phyloP scores from a whole-genome alignment of 1,140 invertebrate species.

The Musca vetustissima region DNA sequence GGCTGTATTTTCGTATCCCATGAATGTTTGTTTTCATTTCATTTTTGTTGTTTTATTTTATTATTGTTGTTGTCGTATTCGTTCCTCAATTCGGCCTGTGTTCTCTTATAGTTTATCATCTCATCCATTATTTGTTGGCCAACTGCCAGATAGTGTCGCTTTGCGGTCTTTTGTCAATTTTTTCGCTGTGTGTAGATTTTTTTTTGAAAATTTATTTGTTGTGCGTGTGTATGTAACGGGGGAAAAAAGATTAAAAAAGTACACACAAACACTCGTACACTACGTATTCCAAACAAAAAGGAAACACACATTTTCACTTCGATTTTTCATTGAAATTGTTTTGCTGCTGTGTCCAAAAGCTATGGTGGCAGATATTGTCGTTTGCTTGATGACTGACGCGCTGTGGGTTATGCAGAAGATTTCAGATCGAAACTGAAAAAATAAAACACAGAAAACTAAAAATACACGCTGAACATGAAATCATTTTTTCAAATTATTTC shows the following conservation, averaged over 20 bases:
- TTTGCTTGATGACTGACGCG: not conserved
- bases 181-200: not conserved
- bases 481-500: constrained; percentile 6
- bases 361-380: not conserved
- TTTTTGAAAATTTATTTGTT: not conserved
- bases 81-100: not conserved
- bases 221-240: not conserved
- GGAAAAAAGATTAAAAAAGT: not conserved
- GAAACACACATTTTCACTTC: too few relatives aligned
- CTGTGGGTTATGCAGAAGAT: too few relatives aligned
- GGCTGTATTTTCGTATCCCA: too few relatives aligned
- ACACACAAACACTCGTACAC: too few relatives aligned
- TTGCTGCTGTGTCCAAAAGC: not conserved
- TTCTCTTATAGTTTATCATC: constrained; percentile 14
- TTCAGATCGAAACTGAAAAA: not conserved
- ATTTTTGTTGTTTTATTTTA: not conserved
- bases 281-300: too few relatives aligned
- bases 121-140: constrained; percentile 20
- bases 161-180: constrained; percentile 23
- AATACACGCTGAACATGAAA: constrained; percentile 22
- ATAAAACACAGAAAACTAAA: constrained; percentile 5
- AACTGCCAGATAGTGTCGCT: constrained; percentile 18
- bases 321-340: not conserved
- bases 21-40: not conserved
- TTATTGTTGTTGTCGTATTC: not conserved